A percentile compares a stretch with the other conserved stretches of the same genome.
Conservation (phyloP, 2,113 vertebrate genomes). For the Oenanthe melanoleuca region DNA sequence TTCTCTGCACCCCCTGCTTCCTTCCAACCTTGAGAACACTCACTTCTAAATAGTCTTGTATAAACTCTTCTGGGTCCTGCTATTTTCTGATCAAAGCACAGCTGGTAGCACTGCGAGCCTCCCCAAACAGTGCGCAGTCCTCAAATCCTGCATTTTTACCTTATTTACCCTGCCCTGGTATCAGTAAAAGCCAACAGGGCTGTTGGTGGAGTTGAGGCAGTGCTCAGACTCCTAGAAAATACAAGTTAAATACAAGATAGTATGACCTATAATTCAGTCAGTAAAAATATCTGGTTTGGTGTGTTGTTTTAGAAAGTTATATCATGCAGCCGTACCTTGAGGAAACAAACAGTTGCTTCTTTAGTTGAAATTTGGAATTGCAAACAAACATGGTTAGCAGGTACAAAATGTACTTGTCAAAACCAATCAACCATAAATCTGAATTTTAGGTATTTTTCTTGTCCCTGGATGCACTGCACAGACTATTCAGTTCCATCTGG, state of each 20-base stretch:
- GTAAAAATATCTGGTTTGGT: background rate
- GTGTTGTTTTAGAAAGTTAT: background rate
- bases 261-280: background rate
- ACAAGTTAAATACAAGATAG: background rate
- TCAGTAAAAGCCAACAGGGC: background rate
- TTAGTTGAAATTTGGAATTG: background rate
- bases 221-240: background rate
- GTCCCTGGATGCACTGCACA: background rate
- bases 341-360: background rate
- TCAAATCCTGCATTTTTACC: background rate
- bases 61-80: background rate
- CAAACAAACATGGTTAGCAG: background rate
- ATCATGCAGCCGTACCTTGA: background rate
- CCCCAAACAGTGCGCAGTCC: background rate
- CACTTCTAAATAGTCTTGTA: background rate
- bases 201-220: background rate
- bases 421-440: constrained; percentile 23
- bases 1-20: background rate
- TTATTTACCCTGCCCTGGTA: background rate
- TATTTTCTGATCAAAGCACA: background rate
- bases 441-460: constrained; percentile 22
- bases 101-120: background rate
- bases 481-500: constrained; percentile 25
- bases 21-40: background rate
- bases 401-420: constrained; percentile 43